Percentiles rank a stretch among this genome's conserved stretches.
Evolutionary conservation across 2,113 vertebrate species (phyloP).

Genomic region (Neogobius melanostomus): DNA sequence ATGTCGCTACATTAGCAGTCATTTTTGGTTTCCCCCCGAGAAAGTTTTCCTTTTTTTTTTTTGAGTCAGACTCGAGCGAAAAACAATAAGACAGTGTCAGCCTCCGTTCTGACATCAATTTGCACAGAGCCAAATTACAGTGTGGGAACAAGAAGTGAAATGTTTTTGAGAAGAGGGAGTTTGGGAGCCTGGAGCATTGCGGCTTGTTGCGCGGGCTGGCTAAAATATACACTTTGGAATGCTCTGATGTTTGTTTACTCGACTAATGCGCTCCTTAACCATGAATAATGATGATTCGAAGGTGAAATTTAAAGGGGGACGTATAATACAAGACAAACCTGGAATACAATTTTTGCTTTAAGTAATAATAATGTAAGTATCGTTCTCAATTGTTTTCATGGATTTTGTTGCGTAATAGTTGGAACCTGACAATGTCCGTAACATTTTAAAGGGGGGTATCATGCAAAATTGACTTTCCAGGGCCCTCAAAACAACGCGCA

Average conservation of each 20-base stretch:
- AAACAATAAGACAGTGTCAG: constrained; percentile 8
- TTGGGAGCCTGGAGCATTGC: not conserved
- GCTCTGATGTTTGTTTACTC: constrained; percentile 5
- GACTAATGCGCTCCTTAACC: not conserved
- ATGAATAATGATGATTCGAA: not conserved
- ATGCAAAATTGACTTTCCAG: no score
- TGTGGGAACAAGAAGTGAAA: constrained; percentile 6
- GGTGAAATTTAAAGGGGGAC: no score
- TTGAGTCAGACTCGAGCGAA: not conserved
- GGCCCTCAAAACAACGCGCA: no score
- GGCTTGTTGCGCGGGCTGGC: not conserved
- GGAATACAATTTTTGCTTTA: no score
- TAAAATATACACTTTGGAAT: not conserved
- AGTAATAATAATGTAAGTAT: no score
- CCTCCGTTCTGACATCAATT: constrained; percentile 9
- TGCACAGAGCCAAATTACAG: constrained; percentile 11
- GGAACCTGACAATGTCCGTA: no score
- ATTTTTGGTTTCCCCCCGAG: not conserved
- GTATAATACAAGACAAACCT: no score
- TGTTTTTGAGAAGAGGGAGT: not conserved
- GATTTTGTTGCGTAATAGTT: no score
- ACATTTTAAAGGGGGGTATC: no score
- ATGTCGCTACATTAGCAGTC: not conserved
- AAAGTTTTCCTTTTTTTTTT: not conserved
- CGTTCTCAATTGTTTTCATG: no score